Evolutionary conservation across 2,113 vertebrate genomes (phyloP).

Genomic region (Pavo muticus): DNA sequence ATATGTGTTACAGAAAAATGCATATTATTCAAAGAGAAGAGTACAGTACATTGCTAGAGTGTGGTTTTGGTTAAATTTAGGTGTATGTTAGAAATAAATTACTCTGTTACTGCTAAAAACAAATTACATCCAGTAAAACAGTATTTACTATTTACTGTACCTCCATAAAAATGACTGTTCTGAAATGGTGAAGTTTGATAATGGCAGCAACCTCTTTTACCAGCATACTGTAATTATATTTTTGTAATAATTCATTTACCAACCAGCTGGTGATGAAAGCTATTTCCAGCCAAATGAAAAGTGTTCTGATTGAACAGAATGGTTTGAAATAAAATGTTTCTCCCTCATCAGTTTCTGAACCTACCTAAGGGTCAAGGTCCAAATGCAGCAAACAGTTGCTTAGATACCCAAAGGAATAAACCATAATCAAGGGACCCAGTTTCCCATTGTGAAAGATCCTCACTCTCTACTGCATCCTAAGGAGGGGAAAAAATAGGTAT

Average conservation of each 20-base stretch:
- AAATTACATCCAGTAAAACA: neutral
- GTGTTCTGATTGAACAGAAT: neutral
- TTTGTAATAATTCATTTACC: neutral
- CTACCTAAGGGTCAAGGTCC: constrained; percentile 17
- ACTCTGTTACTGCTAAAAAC: neutral
- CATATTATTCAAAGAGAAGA: neutral
- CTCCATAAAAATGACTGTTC: neutral
- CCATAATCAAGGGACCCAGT: neutral
- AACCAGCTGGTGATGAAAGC: neutral
- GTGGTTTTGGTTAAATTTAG: constrained; percentile 8
- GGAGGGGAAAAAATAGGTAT: neutral
- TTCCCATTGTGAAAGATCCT: neutral
- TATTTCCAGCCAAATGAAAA: neutral
- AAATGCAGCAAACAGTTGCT: neutral
- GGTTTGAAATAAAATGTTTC: constrained; percentile 23
- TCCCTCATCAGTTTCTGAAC: neutral
- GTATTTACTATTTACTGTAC: neutral
- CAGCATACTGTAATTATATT: neutral
- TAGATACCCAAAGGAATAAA: neutral
- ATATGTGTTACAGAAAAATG: neutral
- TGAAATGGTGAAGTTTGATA: constrained; percentile 8
- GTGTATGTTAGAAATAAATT: neutral
- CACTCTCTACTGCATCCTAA: neutral
- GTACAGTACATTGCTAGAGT: neutral
- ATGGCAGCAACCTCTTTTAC: neutral